phyloP scores from a whole-genome alignment of 1,140 invertebrate genomes.

The Aplysia californica region DNA sequence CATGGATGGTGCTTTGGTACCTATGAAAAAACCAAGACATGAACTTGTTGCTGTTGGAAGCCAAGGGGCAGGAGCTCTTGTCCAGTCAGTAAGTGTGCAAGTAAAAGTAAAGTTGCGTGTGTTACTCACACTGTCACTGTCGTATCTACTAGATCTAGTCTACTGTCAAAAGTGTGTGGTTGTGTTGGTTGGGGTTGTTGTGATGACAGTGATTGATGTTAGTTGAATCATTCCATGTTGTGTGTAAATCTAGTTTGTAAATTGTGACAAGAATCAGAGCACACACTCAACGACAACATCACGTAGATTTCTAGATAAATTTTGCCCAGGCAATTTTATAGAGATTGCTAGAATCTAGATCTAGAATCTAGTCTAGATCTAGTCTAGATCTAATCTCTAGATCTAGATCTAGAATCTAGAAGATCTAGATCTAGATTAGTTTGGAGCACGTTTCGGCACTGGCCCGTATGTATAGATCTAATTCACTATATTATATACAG shows the following conservation, averaged over 20 bases:
- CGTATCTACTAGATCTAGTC: neutral
- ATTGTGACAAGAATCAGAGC: neutral
- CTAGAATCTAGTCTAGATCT: neutral
- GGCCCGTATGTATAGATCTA: neutral
- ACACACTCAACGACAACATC: neutral
- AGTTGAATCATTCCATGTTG: neutral
- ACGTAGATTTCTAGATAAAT: neutral
- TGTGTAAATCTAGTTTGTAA: neutral
- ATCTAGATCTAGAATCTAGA: neutral
- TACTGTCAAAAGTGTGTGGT: neutral
- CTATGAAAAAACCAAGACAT: constrained; percentile 78
- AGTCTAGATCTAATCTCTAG: neutral
- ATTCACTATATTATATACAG: neutral
- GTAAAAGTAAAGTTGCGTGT: neutral
- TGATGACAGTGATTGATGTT: neutral
- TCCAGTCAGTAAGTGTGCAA: constrained; percentile 49
- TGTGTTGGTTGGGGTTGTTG: neutral
- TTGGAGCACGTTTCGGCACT: neutral
- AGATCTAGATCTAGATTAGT: neutral
- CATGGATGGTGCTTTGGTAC: constrained; percentile 76
- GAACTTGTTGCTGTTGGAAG: constrained; percentile 71
- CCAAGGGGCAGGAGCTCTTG: constrained; percentile 36
- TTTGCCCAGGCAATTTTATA: neutral
- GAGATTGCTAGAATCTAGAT: neutral
- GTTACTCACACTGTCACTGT: neutral